phyloP scores from a whole-genome alignment of 2,797 vertebrate genomes.

The Tauraco hartlaubi region DNA sequence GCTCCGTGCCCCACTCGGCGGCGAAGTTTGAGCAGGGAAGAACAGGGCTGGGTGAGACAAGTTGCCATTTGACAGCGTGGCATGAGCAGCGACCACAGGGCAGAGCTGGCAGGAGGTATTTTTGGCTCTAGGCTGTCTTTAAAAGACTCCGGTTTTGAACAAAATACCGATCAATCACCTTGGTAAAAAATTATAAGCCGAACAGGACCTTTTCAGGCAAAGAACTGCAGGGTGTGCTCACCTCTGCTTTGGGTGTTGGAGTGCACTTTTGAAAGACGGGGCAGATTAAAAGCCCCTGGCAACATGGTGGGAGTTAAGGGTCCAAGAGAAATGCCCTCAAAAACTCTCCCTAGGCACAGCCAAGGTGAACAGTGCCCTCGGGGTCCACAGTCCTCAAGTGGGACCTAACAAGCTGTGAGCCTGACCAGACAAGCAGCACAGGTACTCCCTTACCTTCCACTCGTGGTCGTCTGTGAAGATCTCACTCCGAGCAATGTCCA shows the following conservation, averaged over 20 bases:
- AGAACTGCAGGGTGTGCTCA: not conserved
- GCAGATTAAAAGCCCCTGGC: not conserved
- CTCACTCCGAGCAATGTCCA: constrained; percentile 93
- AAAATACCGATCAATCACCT: not conserved
- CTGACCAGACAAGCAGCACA: not conserved
- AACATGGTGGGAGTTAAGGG: not conserved
- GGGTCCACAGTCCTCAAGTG: not conserved
- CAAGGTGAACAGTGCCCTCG: not conserved
- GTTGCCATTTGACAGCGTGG: not conserved
- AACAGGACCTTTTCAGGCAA: not conserved
- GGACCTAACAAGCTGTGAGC: not conserved
- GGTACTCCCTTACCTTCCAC: constrained; percentile 85
- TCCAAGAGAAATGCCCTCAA: not conserved
- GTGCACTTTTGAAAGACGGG: not conserved
- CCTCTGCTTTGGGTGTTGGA: not conserved
- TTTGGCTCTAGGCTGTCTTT: not conserved
- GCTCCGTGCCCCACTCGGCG: not conserved
- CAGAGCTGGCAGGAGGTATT: not conserved
- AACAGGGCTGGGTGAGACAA: not conserved
- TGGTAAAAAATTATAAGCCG: not conserved
- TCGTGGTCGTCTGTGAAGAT: constrained; percentile 93
- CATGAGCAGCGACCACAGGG: not conserved
- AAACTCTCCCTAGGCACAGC: not conserved
- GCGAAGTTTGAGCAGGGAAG: not conserved
- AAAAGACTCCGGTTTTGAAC: not conserved